Percentiles rank a stretch among this genome's conserved stretches.
phyloP scores from a whole-genome alignment of 2,113 vertebrate species.

The Pelecanoides urinatrix region DNA sequence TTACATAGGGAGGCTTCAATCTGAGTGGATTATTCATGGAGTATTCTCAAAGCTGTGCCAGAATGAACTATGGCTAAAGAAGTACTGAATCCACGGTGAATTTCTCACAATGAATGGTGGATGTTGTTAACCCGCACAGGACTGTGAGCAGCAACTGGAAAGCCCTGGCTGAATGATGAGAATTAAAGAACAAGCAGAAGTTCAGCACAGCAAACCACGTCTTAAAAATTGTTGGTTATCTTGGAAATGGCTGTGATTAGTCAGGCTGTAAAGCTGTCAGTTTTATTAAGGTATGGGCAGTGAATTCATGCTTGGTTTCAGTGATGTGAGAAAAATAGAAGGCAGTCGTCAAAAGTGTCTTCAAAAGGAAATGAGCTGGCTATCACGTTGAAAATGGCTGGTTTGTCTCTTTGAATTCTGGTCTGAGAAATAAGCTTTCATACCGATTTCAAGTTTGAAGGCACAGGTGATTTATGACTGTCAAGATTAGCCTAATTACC shows the following conservation, averaged over 20 bases:
- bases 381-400: not conserved
- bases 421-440: not conserved
- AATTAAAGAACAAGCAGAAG: not conserved
- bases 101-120: not conserved
- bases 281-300: not conserved
- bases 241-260: not conserved
- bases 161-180: not conserved
- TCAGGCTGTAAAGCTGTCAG: not conserved
- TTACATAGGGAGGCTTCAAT: not conserved
- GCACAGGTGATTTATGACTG: not conserved
- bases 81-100: not conserved
- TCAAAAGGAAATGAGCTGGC: not conserved
- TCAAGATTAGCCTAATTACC: conserved; percentile 1
- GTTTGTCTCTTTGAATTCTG: not conserved
- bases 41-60: not conserved
- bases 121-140: not conserved
- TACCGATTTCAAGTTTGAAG: conserved; percentile 15
- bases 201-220: not conserved
- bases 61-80: not conserved
- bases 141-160: not conserved
- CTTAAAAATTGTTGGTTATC: not conserved
- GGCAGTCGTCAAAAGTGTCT: not conserved
- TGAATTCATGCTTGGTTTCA: not conserved
- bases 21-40: not conserved
- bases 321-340: not conserved